These are phyloP conservation scores for Sycophaga agraensis DNA, from an alignment of 1,140 invertebrate species.

Conservation along the genomic window DNA sequence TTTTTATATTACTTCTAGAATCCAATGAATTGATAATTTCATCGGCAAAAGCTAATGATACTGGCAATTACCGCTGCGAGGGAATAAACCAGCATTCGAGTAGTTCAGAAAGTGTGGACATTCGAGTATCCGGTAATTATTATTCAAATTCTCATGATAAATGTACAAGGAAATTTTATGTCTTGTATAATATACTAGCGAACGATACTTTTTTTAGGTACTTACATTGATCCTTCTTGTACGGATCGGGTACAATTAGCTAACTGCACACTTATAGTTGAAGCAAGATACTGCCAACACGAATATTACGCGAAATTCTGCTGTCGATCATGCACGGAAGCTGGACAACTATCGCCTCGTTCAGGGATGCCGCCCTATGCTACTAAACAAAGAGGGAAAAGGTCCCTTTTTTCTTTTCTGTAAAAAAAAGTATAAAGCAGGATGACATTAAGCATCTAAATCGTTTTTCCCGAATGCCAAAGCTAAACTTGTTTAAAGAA, in stretches of 20 bases:
- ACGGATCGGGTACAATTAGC: conserved; percentile 87
- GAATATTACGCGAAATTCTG: conserved; percentile 91
- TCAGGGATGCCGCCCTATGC: conserved; percentile 45
- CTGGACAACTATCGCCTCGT: conserved; percentile 67
- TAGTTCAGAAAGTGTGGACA: conserved; percentile 62
- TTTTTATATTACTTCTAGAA: conserved; percentile 55
- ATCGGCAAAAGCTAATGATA: conserved; percentile 66
- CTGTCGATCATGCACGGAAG: conserved; percentile 85
- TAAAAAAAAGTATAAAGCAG: conserved; percentile 18
- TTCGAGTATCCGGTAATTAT: conserved; percentile 71
- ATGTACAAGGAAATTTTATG: no score
- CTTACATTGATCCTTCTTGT: conserved; percentile 75
- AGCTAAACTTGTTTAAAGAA: background rate
- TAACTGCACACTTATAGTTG: conserved; percentile 84
- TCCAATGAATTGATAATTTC: conserved; percentile 69
- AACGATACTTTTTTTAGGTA: conserved; percentile 57
- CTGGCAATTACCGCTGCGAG: conserved; percentile 77
- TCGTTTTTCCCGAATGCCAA: conserved; percentile 18
- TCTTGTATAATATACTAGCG: no score
- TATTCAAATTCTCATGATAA: background rate
- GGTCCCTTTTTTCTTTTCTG: conserved; percentile 37
- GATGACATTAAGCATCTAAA: conserved; percentile 1
- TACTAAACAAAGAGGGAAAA: conserved; percentile 40
- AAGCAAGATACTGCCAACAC: conserved; percentile 79
- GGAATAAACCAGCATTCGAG: conserved; percentile 72